A percentile compares a stretch with the other conserved stretches of the same genome.
These are phyloP conservation scores for Yponomeuta plumbellus DNA, from an alignment of 2,888 invertebrate species.

Conservation along the genomic window DNA sequence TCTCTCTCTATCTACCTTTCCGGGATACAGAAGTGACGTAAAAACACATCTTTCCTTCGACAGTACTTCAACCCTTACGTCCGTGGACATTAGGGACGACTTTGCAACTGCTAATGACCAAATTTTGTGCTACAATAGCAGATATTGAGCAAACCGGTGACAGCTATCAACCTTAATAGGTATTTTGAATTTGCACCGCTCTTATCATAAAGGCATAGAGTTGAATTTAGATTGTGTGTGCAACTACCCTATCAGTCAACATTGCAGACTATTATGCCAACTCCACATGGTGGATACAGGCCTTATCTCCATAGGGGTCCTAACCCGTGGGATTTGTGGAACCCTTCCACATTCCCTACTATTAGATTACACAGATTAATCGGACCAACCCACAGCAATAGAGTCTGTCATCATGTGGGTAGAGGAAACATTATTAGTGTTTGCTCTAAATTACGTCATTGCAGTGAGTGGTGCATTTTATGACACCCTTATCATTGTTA, in stretches of 20 bases:
- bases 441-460: no score
- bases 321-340: constrained; percentile 63
- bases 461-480: no score
- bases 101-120: no score
- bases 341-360: constrained; percentile 47
- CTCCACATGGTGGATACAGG: constrained; percentile 54
- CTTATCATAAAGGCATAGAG: neutral
- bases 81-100: neutral
- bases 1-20: no score
- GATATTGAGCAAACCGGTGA: no score
- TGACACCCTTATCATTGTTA: no score
- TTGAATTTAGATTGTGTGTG: neutral
- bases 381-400: neutral
- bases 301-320: constrained; percentile 68
- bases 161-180: no score
- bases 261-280: neutral
- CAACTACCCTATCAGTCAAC: neutral
- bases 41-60: no score
- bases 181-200: no score
- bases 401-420: constrained; percentile 24
- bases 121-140: no score
- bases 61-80: neutral
- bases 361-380: constrained; percentile 11
- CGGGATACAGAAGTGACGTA: no score
- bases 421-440: neutral